phyloP scores from a whole-genome alignment of 2,888 invertebrate species.

The Oscheius myriophilus region DNA sequence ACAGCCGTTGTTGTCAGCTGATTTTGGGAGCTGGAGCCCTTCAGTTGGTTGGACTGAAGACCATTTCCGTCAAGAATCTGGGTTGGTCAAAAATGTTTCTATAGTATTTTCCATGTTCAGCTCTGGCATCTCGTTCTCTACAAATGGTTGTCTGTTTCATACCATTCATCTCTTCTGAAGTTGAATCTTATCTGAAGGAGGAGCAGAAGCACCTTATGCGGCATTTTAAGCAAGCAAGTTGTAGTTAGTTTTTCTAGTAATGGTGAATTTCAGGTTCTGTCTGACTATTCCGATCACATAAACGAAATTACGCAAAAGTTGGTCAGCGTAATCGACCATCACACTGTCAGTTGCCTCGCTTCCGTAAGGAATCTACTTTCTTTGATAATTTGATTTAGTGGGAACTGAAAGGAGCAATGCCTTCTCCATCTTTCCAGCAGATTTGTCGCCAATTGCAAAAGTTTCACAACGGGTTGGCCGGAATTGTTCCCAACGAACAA shows the following conservation, averaged over 20 bases:
- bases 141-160: conserved; percentile 76
- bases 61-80: conserved; percentile 92
- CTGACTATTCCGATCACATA: conserved; percentile 81
- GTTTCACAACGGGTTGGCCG: conserved; percentile 66
- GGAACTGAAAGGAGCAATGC: conserved; percentile 90
- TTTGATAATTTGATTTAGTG: no score
- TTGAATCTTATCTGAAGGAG: conserved; percentile 49
- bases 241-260: neutral
- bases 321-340: conserved; percentile 86
- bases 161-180: conserved; percentile 53
- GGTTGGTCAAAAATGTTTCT: conserved; percentile 72
- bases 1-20: conserved; percentile 81
- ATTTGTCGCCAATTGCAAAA: conserved; percentile 78
- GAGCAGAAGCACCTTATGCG: conserved; percentile 56
- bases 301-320: conserved; percentile 91
- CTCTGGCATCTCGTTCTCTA: conserved; percentile 74
- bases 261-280: conserved; percentile 35
- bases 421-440: conserved; percentile 79
- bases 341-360: conserved; percentile 82
- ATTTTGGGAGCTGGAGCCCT: conserved; percentile 96
- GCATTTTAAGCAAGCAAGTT: conserved; percentile 57
- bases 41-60: conserved; percentile 85
- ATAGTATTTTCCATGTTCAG: conserved; percentile 59
- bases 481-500: conserved; percentile 63
- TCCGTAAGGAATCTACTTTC: conserved; percentile 71